These are phyloP conservation scores for Mormyrops attenuatus DNA, from an alignment of 2,797 vertebrate species.

Conservation along the genomic window DNA sequence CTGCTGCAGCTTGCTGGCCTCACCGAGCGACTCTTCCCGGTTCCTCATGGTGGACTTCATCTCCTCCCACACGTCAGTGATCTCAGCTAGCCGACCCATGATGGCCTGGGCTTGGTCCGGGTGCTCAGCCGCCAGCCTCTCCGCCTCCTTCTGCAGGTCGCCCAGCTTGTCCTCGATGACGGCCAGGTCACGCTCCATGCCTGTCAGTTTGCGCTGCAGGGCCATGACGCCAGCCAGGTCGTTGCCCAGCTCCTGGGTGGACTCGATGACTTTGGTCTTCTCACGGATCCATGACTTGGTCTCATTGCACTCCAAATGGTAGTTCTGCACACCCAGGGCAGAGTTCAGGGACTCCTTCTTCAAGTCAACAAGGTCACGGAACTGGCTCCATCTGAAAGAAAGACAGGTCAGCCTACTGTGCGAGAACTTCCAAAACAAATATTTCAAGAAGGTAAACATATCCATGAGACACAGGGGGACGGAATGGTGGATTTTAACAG, in stretches of 20 bases:
- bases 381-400: conserved; percentile 86
- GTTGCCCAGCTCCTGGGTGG: conserved; percentile 93
- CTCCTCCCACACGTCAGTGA: conserved; percentile 86
- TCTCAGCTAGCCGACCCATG: conserved; percentile 79
- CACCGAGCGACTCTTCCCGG: conserved; percentile 89
- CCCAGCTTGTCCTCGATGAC: conserved; percentile 92
- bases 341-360: conserved; percentile 91
- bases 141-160: conserved; percentile 81
- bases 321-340: conserved; percentile 93
- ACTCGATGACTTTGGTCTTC: conserved; percentile 98
- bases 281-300: conserved; percentile 99
- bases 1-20: conserved; percentile 96
- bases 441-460: neutral
- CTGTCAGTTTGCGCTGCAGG: conserved; percentile 92
- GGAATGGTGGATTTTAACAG: neutral
- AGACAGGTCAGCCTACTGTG: neutral
- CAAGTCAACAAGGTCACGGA: conserved; percentile 90
- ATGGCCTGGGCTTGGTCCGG: conserved; percentile 89
- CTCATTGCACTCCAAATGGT: conserved; percentile 96
- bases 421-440: neutral
- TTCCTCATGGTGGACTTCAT: conserved; percentile 92
- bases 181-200: conserved; percentile 93
- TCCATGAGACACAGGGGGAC: neutral
- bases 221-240: conserved; percentile 95
- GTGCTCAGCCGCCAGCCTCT: conserved; percentile 80